Percentiles rank a stretch among this genome's conserved stretches.
Evolutionary conservation across 92 coral and sea anemone genomes (phyloP).

Genomic region (Palythoa heliodiscus): DNA sequence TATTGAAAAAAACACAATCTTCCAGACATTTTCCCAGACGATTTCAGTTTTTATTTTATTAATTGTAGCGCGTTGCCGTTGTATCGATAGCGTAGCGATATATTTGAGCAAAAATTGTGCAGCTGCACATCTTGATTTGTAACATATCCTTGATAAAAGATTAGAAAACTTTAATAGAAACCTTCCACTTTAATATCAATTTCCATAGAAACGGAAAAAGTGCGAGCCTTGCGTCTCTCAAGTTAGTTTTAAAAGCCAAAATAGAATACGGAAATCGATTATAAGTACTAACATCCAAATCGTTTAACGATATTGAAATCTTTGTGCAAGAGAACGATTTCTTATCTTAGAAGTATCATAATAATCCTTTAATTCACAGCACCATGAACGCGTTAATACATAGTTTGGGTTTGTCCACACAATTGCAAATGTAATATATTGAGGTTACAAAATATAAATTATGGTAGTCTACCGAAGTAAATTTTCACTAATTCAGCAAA

Average conservation of each 20-base stretch:
- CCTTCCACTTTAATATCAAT: too few species aligned
- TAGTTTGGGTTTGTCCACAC: background rate
- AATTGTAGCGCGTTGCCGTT: background rate
- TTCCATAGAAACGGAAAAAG: too few species aligned
- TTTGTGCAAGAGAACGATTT: background rate
- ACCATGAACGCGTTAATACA: background rate
- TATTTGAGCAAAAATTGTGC: background rate
- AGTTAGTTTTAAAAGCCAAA: background rate
- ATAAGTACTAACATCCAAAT: background rate
- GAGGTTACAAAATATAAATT: too few species aligned
- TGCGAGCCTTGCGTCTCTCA: too few species aligned
- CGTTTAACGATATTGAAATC: background rate
- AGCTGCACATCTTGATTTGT: background rate
- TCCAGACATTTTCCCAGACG: background rate
- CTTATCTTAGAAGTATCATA: background rate
- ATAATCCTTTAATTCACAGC: background rate
- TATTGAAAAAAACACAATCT: background rate
- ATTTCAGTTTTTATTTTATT: background rate
- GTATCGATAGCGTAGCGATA: too few species aligned
- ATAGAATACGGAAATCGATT: background rate
- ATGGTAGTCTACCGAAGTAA: background rate
- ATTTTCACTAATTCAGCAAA: background rate
- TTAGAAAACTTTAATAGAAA: too few species aligned
- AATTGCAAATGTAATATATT: background rate
- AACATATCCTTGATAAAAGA: too few species aligned